Evolutionary conservation across 1,140 invertebrate species (phyloP).

Genomic region (Cephus cinctus): DNA sequence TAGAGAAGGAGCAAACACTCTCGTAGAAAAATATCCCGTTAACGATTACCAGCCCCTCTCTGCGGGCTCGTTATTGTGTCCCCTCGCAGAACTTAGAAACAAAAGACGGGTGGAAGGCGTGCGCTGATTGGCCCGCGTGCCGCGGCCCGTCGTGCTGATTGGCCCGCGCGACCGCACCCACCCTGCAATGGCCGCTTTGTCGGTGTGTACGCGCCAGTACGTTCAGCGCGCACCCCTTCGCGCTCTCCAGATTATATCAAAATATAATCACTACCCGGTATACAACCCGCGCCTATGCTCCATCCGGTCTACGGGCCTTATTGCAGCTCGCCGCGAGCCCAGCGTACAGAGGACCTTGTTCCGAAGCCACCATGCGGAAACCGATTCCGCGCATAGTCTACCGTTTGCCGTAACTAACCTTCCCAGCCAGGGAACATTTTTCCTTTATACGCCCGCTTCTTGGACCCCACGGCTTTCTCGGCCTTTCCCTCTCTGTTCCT

Average conservation of each 20-base stretch:
- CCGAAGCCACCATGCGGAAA: constrained; percentile 28
- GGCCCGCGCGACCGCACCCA: constrained; percentile 55
- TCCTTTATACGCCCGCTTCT: constrained; percentile 24
- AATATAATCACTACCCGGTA: constrained; percentile 37
- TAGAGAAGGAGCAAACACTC: constrained; percentile 18
- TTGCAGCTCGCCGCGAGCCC: background rate
- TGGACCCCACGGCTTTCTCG: too few relatives aligned
- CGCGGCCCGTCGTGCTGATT: constrained; percentile 49
- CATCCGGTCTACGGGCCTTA: background rate
- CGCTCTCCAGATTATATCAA: constrained; percentile 40
- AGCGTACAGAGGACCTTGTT: constrained; percentile 22
- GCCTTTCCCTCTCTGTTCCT: constrained; percentile 12
- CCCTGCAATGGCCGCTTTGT: constrained; percentile 58
- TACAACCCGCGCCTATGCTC: background rate
- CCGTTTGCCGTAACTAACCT: constrained; percentile 24
- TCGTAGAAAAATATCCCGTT: constrained; percentile 49
- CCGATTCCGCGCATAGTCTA: constrained; percentile 20
- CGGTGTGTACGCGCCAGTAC: constrained; percentile 34
- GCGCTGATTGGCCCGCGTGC: constrained; percentile 49
- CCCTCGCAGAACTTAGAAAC: constrained; percentile 50
- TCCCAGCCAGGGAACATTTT: constrained; percentile 21
- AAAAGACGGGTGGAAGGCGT: constrained; percentile 48
- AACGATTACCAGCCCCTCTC: constrained; percentile 46
- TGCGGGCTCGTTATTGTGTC: constrained; percentile 49
- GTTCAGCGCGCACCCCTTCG: constrained; percentile 32